A percentile compares a stretch with the other conserved stretches of the same genome.
Evolutionary conservation across 2,797 vertebrate genomes (phyloP).

Genomic region (Chrosomus eos): DNA sequence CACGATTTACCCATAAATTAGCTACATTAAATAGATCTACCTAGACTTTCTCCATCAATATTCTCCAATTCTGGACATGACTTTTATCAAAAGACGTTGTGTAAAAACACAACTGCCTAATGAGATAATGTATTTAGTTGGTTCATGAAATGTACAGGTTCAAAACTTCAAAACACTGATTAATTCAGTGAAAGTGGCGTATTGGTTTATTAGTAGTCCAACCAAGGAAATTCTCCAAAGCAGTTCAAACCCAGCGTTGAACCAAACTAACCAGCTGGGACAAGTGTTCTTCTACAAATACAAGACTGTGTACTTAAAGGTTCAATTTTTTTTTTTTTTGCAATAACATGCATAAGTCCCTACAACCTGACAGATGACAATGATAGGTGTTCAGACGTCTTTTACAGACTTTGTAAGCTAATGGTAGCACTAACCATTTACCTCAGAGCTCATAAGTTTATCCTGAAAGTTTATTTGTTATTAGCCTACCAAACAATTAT

Average conservation of each 20-base stretch:
- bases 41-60: neutral
- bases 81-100: neutral
- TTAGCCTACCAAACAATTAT: too few species aligned
- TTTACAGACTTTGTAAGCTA: neutral
- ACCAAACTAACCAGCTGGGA: neutral
- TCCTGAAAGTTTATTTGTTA: neutral
- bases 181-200: neutral
- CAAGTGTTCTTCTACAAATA: neutral
- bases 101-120: neutral
- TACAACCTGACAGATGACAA: neutral
- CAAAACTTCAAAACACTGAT: neutral
- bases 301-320: neutral
- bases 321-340: neutral
- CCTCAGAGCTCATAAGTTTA: neutral
- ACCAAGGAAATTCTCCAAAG: conserved; percentile 6
- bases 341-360: neutral
- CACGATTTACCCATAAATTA: neutral
- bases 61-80: neutral
- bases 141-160: neutral
- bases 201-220: too few species aligned
- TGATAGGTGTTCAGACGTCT: neutral
- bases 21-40: neutral
- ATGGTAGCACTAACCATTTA: neutral
- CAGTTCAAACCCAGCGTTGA: too few species aligned
- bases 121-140: neutral